A percentile compares a stretch with the other conserved stretches of the same genome.
These are phyloP conservation scores for Nycticebus coucang DNA, from an alignment of 2,113 vertebrate genomes.

Conservation along the genomic window DNA sequence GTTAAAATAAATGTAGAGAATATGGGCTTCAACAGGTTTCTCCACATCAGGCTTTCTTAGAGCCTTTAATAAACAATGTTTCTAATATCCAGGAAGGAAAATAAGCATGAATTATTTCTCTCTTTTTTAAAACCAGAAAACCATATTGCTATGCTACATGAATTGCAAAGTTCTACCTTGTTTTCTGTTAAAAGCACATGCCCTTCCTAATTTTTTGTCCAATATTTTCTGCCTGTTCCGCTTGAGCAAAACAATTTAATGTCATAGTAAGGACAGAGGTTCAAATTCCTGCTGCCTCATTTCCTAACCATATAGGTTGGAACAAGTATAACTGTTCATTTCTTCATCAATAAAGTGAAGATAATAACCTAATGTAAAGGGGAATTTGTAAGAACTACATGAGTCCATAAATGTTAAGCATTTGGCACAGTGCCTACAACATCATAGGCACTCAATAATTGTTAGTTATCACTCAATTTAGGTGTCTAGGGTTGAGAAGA, in stretches of 20 bases:
- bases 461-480: conserved; percentile 63
- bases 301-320: background rate
- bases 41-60: background rate
- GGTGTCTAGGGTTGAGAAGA: conserved; percentile 58
- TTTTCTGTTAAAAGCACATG: background rate
- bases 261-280: background rate
- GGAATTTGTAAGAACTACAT: background rate
- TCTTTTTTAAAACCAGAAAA: background rate
- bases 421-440: background rate
- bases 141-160: background rate
- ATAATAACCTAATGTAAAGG: conserved; percentile 32
- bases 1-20: conserved; percentile 21
- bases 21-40: background rate
- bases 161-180: conserved; percentile 3
- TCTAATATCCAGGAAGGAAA: conserved; percentile 22
- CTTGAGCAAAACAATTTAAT: background rate
- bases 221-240: background rate
- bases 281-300: background rate
- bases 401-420: conserved; percentile 50
- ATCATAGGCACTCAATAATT: conserved; percentile 62
- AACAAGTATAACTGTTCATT: background rate
- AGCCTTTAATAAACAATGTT: background rate
- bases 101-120: background rate
- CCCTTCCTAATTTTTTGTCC: background rate
- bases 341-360: conserved; percentile 44